A percentile compares a stretch with the other conserved stretches of the same genome.
phyloP scores from a whole-genome alignment of 2,113 vertebrate genomes.

The Thinocorus orbignyianus region DNA sequence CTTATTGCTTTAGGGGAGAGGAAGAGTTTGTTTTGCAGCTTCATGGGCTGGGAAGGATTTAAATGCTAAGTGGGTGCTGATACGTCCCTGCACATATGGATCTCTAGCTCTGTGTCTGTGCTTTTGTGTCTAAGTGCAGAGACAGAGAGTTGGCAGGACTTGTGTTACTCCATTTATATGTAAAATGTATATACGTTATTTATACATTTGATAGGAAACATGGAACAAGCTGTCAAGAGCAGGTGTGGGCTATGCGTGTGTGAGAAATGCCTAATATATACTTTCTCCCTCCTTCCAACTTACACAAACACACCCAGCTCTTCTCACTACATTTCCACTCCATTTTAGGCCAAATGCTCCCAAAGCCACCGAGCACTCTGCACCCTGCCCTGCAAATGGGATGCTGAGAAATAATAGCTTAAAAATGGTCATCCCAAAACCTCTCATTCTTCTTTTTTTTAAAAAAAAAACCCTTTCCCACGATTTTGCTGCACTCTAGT shows the following conservation, averaged over 20 bases:
- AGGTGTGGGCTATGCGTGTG: constrained; percentile 45
- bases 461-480: background rate
- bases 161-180: background rate
- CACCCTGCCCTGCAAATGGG: background rate
- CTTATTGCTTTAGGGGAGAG: background rate
- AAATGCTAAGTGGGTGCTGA: background rate
- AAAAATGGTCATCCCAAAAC: background rate
- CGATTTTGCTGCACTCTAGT: background rate
- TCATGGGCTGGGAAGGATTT: background rate
- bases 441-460: background rate
- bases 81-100: background rate
- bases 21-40: background rate
- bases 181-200: constrained; percentile 47
- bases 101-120: background rate
- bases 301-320: constrained; percentile 44
- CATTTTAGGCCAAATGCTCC: constrained; percentile 10
- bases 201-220: constrained; percentile 57
- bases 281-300: background rate
- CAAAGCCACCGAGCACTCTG: background rate
- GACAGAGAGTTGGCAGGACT: constrained; percentile 2
- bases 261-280: constrained; percentile 22
- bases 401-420: background rate
- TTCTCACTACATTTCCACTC: constrained; percentile 46
- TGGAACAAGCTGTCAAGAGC: constrained; percentile 54
- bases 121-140: background rate